A percentile compares a stretch with the other conserved stretches of the same genome.
Evolutionary conservation across 1,140 invertebrate genomes (phyloP).

Genomic region (Caenorhabditis briggsae): DNA sequence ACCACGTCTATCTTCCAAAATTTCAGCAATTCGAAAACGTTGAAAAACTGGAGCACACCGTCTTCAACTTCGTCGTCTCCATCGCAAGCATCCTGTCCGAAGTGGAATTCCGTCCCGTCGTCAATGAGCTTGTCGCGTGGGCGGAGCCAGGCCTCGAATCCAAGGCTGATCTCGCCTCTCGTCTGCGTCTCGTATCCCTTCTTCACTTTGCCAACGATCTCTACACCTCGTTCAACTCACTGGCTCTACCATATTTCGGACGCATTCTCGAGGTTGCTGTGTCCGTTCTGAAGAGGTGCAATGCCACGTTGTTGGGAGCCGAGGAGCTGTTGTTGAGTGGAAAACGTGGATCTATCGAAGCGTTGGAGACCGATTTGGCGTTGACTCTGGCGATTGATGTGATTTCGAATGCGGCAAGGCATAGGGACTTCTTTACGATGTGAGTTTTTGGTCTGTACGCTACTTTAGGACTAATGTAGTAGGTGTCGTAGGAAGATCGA

Average conservation of each 20-base stretch:
- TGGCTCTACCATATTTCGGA: conserved; percentile 65
- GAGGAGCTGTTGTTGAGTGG: conserved; percentile 47
- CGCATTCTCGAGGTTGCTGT: conserved; percentile 61
- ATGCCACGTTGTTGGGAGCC: conserved; percentile 38
- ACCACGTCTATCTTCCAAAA: not conserved
- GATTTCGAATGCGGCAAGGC: conserved; percentile 60
- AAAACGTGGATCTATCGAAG: conserved; percentile 57
- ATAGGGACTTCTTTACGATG: conserved; percentile 62
- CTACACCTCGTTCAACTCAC: conserved; percentile 58
- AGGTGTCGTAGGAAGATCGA: too few relatives aligned
- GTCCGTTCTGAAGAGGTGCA: conserved; percentile 54
- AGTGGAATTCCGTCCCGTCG: conserved; percentile 56
- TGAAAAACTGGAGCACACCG: conserved; percentile 37
- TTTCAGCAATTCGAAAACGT: conserved; percentile 54
- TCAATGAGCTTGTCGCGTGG: conserved; percentile 60
- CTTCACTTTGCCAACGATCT: conserved; percentile 66
- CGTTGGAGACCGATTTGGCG: conserved; percentile 58
- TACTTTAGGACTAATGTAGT: not conserved
- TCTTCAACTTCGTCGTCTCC: conserved; percentile 31
- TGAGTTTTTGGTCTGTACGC: too few relatives aligned
- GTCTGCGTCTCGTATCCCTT: conserved; percentile 57
- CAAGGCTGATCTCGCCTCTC: not conserved
- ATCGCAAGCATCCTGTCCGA: conserved; percentile 49
- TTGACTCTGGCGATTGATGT: conserved; percentile 59
- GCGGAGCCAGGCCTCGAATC: conserved; percentile 51